Percentiles rank a stretch among this genome's conserved stretches.
Conservation (phyloP, 1,140 invertebrate genomes). For the Acromyrmex heyeri region DNA sequence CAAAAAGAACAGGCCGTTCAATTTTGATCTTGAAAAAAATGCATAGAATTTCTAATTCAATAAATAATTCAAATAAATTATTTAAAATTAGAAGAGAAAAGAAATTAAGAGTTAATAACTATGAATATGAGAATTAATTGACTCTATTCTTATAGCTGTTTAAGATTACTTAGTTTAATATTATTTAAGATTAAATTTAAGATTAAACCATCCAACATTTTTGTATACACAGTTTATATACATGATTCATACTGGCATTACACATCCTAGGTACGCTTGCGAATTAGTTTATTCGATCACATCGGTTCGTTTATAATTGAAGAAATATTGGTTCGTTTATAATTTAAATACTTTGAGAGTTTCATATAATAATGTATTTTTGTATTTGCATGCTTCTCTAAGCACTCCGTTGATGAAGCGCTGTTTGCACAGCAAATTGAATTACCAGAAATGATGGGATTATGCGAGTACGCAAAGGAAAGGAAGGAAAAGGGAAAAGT, state of each 20-base stretch:
- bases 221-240: not conserved
- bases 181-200: not conserved
- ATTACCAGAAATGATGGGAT: constrained; percentile 10
- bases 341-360: constrained; percentile 34
- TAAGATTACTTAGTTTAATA: not conserved
- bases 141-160: not conserved
- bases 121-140: not conserved
- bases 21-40: constrained; percentile 15
- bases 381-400: constrained; percentile 40
- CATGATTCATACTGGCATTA: not conserved
- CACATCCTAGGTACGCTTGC: not conserved
- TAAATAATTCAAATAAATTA: not conserved
- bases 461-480: constrained; percentile 11
- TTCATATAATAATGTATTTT: constrained; percentile 19
- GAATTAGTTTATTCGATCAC: constrained; percentile 4
- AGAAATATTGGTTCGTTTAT: constrained; percentile 9
- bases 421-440: not conserved
- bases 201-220: not conserved
- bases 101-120: too few relatives aligned
- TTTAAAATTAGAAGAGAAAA: not conserved
- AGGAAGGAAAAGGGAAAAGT: constrained; percentile 33
- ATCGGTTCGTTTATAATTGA: constrained; percentile 24
- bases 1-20: not conserved
- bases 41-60: not conserved
- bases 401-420: not conserved